Evolutionary conservation across 2,888 invertebrate genomes (phyloP).

Genomic region (Acanthacorydalis orientalis): DNA sequence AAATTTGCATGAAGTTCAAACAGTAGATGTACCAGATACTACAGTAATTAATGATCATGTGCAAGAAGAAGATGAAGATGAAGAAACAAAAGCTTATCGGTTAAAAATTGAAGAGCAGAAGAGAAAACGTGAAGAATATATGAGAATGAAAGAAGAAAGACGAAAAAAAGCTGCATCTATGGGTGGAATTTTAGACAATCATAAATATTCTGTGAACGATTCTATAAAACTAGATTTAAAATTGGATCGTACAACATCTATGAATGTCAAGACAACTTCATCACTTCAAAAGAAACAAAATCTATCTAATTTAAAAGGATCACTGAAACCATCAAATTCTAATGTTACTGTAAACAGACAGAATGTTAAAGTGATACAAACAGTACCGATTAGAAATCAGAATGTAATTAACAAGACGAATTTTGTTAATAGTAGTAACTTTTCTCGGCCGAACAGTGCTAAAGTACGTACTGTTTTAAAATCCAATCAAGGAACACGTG

Average conservation of each 20-base stretch:
- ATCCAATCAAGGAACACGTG: not conserved
- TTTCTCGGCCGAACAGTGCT: not conserved
- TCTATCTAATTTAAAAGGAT: not conserved
- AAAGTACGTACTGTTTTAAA: not conserved
- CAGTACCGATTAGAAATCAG: not conserved
- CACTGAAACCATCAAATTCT: not conserved
- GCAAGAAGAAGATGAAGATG: conserved; percentile 27
- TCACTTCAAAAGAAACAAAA: not conserved
- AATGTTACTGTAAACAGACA: not conserved
- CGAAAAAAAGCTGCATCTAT: conserved; percentile 24
- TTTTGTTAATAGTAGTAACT: not conserved
- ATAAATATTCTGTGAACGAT: too few species aligned
- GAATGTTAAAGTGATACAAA: not conserved
- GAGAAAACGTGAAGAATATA: conserved; percentile 26
- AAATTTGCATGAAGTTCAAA: conserved; percentile 15
- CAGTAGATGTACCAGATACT: conserved; percentile 12
- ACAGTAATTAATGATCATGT: conserved; percentile 9
- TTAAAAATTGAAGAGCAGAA: conserved; percentile 31
- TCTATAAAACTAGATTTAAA: too few species aligned
- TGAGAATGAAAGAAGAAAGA: conserved; percentile 29
- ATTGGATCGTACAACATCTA: not conserved
- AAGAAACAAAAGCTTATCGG: conserved; percentile 29
- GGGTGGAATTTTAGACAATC: not conserved
- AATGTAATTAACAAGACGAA: not conserved
- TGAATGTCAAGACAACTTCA: not conserved